These are phyloP conservation scores for Cynodonichthys magdalenae DNA, from an alignment of 2,797 vertebrate genomes.

Conservation along the genomic window DNA sequence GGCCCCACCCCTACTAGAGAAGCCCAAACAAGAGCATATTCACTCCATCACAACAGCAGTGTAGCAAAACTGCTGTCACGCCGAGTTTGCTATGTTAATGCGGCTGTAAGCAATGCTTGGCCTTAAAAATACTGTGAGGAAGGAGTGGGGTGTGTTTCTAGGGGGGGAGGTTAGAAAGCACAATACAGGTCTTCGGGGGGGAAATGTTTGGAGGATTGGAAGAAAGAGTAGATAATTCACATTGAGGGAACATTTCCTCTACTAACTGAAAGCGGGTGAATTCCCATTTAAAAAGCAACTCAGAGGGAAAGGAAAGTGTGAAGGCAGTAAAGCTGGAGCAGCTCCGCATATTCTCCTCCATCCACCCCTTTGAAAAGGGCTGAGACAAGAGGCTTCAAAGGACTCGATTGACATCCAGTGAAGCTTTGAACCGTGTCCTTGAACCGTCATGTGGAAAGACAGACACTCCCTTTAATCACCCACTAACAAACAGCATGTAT, in stretches of 20 bases:
- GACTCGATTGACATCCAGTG: constrained; percentile 53
- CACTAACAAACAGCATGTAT: constrained; percentile 56
- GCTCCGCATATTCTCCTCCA: constrained; percentile 35
- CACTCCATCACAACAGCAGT: constrained; percentile 70
- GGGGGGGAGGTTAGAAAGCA: constrained; percentile 34
- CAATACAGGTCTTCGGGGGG: constrained; percentile 24
- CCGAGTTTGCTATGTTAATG: constrained; percentile 73
- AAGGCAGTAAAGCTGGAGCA: constrained; percentile 30
- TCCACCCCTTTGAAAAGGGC: constrained; percentile 44
- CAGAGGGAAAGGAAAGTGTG: constrained; percentile 20
- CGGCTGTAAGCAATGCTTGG: constrained; percentile 58
- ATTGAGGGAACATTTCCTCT: constrained; percentile 41
- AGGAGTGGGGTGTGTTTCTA: constrained; percentile 42
- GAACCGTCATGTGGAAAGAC: constrained; percentile 60
- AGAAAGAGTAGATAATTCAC: constrained; percentile 31
- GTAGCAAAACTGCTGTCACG: constrained; percentile 76
- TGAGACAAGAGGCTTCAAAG: constrained; percentile 70
- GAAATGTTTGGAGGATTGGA: constrained; percentile 16
- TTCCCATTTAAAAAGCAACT: constrained; percentile 30
- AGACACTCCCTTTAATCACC: constrained; percentile 60
- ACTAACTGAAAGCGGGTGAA: constrained; percentile 36
- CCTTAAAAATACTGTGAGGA: constrained; percentile 52
- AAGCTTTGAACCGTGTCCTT: constrained; percentile 72
- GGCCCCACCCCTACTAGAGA: constrained; percentile 62
- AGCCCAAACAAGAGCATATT: constrained; percentile 70